These are phyloP conservation scores for Hozukius guyotensis DNA, from an alignment of 2,797 vertebrate genomes.

Conservation along the genomic window DNA sequence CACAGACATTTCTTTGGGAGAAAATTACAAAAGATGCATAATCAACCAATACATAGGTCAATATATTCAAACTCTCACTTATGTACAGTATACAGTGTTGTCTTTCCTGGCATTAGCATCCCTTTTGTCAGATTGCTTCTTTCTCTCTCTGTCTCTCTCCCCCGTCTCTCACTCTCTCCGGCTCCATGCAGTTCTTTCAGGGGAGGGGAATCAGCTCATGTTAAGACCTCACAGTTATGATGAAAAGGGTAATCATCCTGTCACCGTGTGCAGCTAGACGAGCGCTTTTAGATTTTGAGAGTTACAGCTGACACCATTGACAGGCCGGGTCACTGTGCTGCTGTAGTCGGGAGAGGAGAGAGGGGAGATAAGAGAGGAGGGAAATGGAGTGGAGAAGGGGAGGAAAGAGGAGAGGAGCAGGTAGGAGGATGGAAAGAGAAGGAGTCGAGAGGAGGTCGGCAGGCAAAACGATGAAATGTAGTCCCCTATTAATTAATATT, in stretches of 20 bases:
- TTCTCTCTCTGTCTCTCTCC: neutral
- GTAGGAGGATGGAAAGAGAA: neutral
- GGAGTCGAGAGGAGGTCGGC: neutral
- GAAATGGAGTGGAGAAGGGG: neutral
- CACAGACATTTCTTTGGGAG: neutral
- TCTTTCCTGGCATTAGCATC: slow-evolving; percentile 3
- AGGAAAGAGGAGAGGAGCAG: neutral
- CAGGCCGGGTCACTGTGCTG: slow-evolving; percentile 62
- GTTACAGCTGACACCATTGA: slow-evolving; percentile 63
- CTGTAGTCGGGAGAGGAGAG: slow-evolving; percentile 30
- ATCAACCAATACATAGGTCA: neutral
- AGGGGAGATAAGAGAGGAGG: slow-evolving; percentile 2
- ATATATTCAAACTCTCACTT: neutral
- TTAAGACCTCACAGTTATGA: slow-evolving; percentile 75
- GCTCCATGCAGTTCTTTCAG: slow-evolving; percentile 32
- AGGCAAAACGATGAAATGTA: neutral
- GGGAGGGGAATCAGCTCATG: slow-evolving; percentile 69
- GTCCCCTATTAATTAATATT: neutral
- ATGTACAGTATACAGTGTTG: neutral
- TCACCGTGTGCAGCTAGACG: slow-evolving; percentile 62
- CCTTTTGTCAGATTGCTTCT: slow-evolving; percentile 17
- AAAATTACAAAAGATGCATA: neutral
- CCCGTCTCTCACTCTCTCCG: neutral
- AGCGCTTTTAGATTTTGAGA: slow-evolving; percentile 65
- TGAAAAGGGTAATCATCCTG: slow-evolving; percentile 78